Base-by-base conservation (phyloP, 2,888 invertebrate species). In the Caenorhabditis afra region DNA sequence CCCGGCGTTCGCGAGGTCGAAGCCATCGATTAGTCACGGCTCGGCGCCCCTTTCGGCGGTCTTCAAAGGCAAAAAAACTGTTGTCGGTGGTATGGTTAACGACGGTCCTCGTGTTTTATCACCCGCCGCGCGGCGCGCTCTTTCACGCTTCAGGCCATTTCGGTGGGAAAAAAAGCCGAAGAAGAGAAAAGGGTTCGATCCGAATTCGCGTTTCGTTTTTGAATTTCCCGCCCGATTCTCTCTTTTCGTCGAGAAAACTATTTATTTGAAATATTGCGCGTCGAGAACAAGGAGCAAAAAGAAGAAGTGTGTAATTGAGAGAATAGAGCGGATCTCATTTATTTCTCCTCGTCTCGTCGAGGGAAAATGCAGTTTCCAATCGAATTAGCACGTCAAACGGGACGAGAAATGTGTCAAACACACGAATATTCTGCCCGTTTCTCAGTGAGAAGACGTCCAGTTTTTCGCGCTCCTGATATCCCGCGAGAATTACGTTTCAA, bases 371-470 rank as follows among this genome's bases (percentile, higher is more conserved):
- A 49, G 37, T 70, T 70, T 70, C 61, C 61, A 62, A 55, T 70
- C 70, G 62, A 70, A 70, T 70, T 70, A 70, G 45, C 70, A 61
- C 70, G 70, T 70, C 62, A 70, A 68, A 68, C 57, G 59, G 59
- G 58, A 50, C 10, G 22, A 22, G 45, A 47, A 47, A n/a, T 23
- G 50, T 68, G 68, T 68, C 68, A 68, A 68, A 39, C 53, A 41
- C 68, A 68, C 18, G n/a, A n/a, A n/a, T n/a, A 50, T 16, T 55
- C 47, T 47, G 65, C 44, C 55, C 16, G 16, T 47, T 10, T 7
- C 47, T n/a, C n/a, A n/a, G n/a, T n/a, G n/a, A n/a, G n/a, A 3
- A 2, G 3, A 14, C 44, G 14, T 11, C 44, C 3, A 8, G 3
- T 23, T 49, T 59, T 57, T 39, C 39, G n/a, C 18, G 70, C n/a